Evolutionary conservation across 2,113 vertebrate genomes (phyloP).

Genomic region (Mellivora capensis): DNA sequence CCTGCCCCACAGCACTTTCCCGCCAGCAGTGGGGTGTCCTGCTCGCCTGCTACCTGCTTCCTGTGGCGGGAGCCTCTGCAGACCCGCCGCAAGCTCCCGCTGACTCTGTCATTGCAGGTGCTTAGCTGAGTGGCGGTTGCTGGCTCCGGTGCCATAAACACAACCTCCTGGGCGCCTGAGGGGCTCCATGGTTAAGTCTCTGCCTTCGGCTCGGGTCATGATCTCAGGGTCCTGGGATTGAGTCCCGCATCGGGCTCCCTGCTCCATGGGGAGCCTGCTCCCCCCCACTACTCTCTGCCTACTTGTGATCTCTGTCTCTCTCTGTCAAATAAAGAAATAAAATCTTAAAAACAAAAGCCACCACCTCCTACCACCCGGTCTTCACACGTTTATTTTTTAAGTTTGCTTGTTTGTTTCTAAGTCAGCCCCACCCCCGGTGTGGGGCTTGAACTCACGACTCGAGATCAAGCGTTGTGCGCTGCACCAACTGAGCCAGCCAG

Average conservation of each 20-base stretch:
- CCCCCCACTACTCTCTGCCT: too few relatives aligned
- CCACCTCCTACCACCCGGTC: neutral
- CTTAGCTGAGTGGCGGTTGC: neutral
- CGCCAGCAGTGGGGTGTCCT: rapidly evolving
- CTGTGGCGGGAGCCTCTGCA: neutral
- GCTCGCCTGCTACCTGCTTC: rapidly evolving
- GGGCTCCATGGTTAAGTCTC: too few relatives aligned
- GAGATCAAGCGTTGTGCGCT: neutral
- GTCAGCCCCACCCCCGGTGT: neutral
- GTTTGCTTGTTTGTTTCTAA: neutral
- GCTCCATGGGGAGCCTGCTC: too few relatives aligned
- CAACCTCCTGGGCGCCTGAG: neutral
- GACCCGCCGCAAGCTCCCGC: neutral
- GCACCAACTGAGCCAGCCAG: neutral
- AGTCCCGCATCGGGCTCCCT: too few relatives aligned
- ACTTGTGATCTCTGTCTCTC: too few relatives aligned
- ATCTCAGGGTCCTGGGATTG: too few relatives aligned
- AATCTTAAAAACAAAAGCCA: too few relatives aligned
- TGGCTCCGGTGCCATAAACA: neutral
- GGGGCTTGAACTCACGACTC: neutral
- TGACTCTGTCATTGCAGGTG: too few relatives aligned
- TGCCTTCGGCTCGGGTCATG: too few relatives aligned
- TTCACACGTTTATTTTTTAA: neutral
- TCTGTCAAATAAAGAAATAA: too few relatives aligned
- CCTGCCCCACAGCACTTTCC: rapidly evolving